Percentiles rank a stretch among this genome's conserved stretches.
Conservation (phyloP, 2,888 invertebrate genomes). For the Melanophora roralis region DNA sequence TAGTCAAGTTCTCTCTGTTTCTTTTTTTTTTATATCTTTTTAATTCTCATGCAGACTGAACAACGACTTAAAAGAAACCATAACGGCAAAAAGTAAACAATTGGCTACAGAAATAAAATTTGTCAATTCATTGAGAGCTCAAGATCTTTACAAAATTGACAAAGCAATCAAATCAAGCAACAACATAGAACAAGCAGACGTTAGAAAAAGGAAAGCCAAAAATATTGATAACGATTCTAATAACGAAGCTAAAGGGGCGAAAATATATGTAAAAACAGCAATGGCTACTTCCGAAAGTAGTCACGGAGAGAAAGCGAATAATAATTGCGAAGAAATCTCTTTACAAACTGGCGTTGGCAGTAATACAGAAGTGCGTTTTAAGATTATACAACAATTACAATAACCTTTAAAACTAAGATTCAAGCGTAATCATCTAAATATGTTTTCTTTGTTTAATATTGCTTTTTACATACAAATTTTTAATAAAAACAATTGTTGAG, state of each 20-base stretch:
- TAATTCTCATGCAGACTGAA: slow-evolving; percentile 68
- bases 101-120: slow-evolving; percentile 72
- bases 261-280: not conserved
- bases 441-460: not conserved
- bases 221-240: not conserved
- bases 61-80: slow-evolving; percentile 69
- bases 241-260: not conserved
- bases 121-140: slow-evolving; percentile 69
- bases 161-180: not conserved
- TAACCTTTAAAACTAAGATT: slow-evolving; percentile 34
- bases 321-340: not conserved
- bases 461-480: slow-evolving; percentile 8
- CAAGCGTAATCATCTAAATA: slow-evolving; percentile 7
- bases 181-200: not conserved
- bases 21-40: too few relatives aligned
- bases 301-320: not conserved
- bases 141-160: slow-evolving; percentile 61
- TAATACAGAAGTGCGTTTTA: slow-evolving; percentile 60
- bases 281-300: not conserved
- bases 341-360: slow-evolving; percentile 32
- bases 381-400: slow-evolving; percentile 39
- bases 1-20: too few relatives aligned
- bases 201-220: not conserved
- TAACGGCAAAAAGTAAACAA: slow-evolving; percentile 68
- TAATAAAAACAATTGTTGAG: slow-evolving; percentile 61